Evolutionary conservation across 2,888 invertebrate genomes (phyloP).

Genomic region (Drosophila meridionalis): DNA sequence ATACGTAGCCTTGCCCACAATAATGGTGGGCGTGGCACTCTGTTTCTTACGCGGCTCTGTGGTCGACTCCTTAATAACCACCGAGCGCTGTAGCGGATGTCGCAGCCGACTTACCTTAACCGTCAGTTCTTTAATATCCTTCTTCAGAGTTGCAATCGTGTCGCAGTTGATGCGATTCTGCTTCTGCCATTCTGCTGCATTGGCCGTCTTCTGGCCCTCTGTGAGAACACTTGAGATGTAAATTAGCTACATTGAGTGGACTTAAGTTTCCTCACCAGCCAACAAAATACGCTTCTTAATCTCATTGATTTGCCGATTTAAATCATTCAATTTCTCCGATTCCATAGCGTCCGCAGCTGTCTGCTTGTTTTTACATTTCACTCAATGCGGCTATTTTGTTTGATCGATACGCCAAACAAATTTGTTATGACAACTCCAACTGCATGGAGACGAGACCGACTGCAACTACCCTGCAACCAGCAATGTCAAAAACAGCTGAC

Average conservation of each 20-base stretch:
- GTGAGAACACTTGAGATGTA: slow-evolving; percentile 51
- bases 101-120: slow-evolving; percentile 86
- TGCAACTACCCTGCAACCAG: slow-evolving; percentile 15
- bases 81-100: slow-evolving; percentile 82
- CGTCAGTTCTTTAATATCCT: slow-evolving; percentile 89
- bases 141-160: slow-evolving; percentile 89
- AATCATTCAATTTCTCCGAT: slow-evolving; percentile 81
- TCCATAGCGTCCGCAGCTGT: slow-evolving; percentile 66
- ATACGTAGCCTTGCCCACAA: slow-evolving; percentile 83
- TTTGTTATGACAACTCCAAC: slow-evolving; percentile 57
- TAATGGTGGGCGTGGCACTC: slow-evolving; percentile 72
- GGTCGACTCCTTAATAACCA: slow-evolving; percentile 77
- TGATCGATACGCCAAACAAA: slow-evolving; percentile 43
- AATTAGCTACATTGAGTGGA: neutral
- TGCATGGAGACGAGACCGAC: slow-evolving; percentile 35
- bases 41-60: slow-evolving; percentile 54
- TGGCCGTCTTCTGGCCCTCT: slow-evolving; percentile 95
- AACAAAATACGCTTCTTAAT: slow-evolving; percentile 94
- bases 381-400: slow-evolving; percentile 45
- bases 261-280: slow-evolving; percentile 87
- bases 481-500: neutral
- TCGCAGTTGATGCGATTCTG: slow-evolving; percentile 90
- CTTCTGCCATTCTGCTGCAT: slow-evolving; percentile 92
- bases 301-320: slow-evolving; percentile 92
- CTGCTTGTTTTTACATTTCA: neutral